These are phyloP conservation scores for Neosilurus mollespiculum DNA, from an alignment of 2,797 vertebrate genomes.

Conservation along the genomic window DNA sequence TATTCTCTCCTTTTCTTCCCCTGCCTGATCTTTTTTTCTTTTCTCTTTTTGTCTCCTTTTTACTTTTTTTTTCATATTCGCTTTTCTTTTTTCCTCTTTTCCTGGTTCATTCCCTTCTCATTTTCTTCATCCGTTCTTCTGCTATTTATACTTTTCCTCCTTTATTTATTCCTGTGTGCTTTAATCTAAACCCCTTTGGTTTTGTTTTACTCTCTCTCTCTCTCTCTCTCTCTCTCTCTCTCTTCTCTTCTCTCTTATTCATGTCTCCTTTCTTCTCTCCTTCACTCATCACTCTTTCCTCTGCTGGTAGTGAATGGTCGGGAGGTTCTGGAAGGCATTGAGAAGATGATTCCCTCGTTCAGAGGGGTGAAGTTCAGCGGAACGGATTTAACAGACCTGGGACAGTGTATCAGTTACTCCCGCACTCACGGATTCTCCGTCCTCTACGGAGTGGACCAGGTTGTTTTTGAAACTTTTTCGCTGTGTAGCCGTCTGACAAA, in stretches of 20 bases:
- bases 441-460: conserved; percentile 92
- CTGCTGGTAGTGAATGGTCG: conserved; percentile 75
- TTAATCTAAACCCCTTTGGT: neutral
- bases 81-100: neutral
- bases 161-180: neutral
- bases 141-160: no score
- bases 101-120: no score
- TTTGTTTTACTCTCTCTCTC: neutral
- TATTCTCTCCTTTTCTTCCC: neutral
- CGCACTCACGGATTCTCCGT: conserved; percentile 69
- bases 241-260: neutral
- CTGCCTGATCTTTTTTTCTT: neutral
- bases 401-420: conserved; percentile 77
- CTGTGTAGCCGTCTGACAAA: no score
- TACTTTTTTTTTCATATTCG: neutral
- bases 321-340: conserved; percentile 83
- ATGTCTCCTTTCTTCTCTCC: neutral
- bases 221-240: neutral
- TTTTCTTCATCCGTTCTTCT: neutral
- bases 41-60: neutral
- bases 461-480: conserved; percentile 52
- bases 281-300: neutral
- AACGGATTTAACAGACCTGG: conserved; percentile 87
- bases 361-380: conserved; percentile 88
- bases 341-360: conserved; percentile 84